A percentile compares a stretch with the other conserved stretches of the same genome.
phyloP scores from a whole-genome alignment of 2,113 vertebrate species.

The Corvus cornix region DNA sequence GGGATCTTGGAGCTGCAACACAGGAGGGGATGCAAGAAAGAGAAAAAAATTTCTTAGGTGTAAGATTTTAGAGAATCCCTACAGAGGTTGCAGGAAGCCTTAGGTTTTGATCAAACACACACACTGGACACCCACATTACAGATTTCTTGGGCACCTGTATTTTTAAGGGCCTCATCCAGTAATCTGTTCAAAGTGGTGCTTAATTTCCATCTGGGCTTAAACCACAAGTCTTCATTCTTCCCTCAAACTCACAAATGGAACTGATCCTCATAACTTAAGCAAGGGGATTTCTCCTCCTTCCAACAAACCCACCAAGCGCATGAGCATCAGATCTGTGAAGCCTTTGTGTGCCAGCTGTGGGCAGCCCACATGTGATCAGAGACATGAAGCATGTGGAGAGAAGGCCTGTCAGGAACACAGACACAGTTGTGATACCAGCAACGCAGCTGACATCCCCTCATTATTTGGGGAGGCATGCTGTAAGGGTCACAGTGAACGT shows the following conservation, averaged over 20 bases:
- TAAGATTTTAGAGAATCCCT: neutral
- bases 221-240: neutral
- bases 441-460: neutral
- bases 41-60: neutral
- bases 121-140: neutral
- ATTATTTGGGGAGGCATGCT: rapidly evolving
- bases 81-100: neutral
- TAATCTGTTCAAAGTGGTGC: neutral
- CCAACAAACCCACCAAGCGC: neutral
- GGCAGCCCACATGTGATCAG: neutral
- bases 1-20: conserved; percentile 74
- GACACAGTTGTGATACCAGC: neutral
- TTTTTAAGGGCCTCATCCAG: neutral
- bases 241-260: neutral
- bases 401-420: neutral
- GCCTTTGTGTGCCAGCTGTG: neutral
- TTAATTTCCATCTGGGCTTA: neutral
- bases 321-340: neutral
- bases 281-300: neutral
- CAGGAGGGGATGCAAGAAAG: neutral
- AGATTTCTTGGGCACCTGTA: neutral
- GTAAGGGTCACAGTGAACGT: neutral
- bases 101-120: neutral
- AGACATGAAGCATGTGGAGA: rapidly evolving
- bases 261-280: neutral